A percentile compares a stretch with the other conserved stretches of the same genome.
Conservation (phyloP, 2,797 vertebrate species). For the Crypturellus tataupa region DNA sequence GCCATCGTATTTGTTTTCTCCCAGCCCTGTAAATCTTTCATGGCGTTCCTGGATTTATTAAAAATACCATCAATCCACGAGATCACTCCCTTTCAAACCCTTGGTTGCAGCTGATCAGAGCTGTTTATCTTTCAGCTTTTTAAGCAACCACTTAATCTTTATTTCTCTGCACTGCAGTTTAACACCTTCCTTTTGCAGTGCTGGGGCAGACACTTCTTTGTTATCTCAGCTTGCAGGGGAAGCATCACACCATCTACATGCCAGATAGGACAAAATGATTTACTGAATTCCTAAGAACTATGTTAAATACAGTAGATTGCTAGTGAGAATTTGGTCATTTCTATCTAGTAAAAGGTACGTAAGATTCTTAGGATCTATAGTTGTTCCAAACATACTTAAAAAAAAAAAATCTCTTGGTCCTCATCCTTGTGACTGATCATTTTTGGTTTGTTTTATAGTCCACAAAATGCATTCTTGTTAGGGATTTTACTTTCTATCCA, state of each 20-base stretch:
- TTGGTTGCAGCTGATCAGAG: neutral
- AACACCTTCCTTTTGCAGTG: neutral
- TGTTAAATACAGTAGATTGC: neutral
- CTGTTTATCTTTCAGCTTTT: constrained; percentile 18
- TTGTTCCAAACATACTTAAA: neutral
- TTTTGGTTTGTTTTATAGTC: neutral
- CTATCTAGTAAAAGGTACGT: neutral
- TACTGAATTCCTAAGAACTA: neutral
- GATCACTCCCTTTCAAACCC: neutral
- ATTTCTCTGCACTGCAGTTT: neutral
- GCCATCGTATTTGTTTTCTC: neutral
- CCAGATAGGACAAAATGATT: neutral
- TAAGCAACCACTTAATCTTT: neutral
- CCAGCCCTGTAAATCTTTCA: neutral
- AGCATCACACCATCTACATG: neutral
- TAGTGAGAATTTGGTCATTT: neutral
- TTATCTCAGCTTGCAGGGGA: constrained; percentile 52
- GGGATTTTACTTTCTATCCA: neutral
- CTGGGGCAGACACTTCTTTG: constrained; percentile 17
- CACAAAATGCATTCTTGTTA: neutral
- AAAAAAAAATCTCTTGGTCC: neutral
- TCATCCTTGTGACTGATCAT: neutral
- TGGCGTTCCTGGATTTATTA: neutral
- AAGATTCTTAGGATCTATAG: neutral
- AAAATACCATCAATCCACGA: neutral